Conservation (phyloP, 2,888 invertebrate species). For the Drosophila borborema region DNA sequence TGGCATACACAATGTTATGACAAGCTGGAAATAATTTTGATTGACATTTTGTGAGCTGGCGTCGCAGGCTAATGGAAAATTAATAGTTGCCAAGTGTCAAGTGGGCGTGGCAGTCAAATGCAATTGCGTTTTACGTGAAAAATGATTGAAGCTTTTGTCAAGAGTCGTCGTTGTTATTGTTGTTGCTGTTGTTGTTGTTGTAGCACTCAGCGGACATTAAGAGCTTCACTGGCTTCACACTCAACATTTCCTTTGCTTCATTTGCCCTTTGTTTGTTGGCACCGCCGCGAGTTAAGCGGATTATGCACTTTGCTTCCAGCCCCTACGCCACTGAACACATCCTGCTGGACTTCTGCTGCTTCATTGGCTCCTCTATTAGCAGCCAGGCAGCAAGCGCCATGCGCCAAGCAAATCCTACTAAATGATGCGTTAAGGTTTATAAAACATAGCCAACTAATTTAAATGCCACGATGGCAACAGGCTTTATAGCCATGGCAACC, state of each 20-base stretch:
- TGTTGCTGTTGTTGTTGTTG: constrained; percentile 15
- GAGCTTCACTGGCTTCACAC: constrained; percentile 33
- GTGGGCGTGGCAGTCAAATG: constrained; percentile 14
- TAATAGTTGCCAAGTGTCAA: constrained; percentile 52
- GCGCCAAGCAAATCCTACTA: constrained; percentile 39
- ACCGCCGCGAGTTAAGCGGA: constrained; percentile 50
- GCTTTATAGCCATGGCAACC: constrained; percentile 16
- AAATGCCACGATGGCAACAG: constrained; percentile 33
- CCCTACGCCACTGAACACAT: background rate
- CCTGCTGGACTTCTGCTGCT: constrained; percentile 1
- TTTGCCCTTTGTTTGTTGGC: constrained; percentile 34
- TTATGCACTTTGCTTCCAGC: constrained; percentile 52
- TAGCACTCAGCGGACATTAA: constrained; percentile 39
- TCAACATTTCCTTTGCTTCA: constrained; percentile 24
- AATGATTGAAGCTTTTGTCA: constrained; percentile 31
- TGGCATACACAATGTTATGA: constrained; percentile 55
- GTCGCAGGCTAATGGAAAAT: constrained; percentile 56
- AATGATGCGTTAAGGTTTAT: constrained; percentile 56
- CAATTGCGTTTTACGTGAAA: constrained; percentile 39
- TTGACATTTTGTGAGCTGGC: constrained; percentile 49
- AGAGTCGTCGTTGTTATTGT: background rate
- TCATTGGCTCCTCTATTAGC: constrained; percentile 16
- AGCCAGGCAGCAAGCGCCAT: constrained; percentile 2
- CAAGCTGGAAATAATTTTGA: constrained; percentile 60
- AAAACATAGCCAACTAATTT: constrained; percentile 52